These are phyloP conservation scores for Porites australiensis DNA, from an alignment of 64 coral and sea anemone genomes.

Conservation along the genomic window DNA sequence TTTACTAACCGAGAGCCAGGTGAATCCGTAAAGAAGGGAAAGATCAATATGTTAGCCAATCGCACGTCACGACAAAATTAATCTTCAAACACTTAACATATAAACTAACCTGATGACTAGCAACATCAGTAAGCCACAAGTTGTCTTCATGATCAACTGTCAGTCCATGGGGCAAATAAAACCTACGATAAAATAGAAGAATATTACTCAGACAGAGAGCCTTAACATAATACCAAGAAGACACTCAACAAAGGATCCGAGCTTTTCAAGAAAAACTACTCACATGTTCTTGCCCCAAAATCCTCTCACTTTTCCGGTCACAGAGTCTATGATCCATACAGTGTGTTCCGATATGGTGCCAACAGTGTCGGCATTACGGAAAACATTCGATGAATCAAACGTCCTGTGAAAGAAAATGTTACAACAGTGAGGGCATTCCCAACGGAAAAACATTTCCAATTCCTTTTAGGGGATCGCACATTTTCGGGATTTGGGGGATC, in stretches of 20 bases:
- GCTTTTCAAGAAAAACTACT: background rate
- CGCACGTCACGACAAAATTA: too few relatives aligned
- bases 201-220: background rate
- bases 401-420: constrained; percentile 53
- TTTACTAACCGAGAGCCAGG: too few relatives aligned
- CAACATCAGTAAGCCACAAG: constrained; percentile 96
- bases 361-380: constrained; percentile 45
- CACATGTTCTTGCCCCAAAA: constrained; percentile 82
- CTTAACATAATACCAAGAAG: background rate
- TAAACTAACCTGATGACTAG: constrained; percentile 85
- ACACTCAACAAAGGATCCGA: background rate
- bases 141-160: constrained; percentile 91
- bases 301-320: constrained; percentile 62
- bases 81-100: background rate
- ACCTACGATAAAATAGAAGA: constrained; percentile 43
- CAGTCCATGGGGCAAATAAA: constrained; percentile 95
- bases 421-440: too few relatives aligned
- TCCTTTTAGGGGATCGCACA: too few relatives aligned
- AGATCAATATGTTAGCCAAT: too few relatives aligned
- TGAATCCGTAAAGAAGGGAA: too few relatives aligned
- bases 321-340: constrained; percentile 66
- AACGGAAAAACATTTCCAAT: too few relatives aligned
- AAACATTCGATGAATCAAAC: constrained; percentile 69
- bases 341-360: constrained; percentile 83
- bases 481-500: too few relatives aligned